Evolutionary conservation across 2,113 vertebrate genomes (phyloP), one percentile per base, ranked within the genome.

Genomic region (Baryphthengus martii): DNA sequence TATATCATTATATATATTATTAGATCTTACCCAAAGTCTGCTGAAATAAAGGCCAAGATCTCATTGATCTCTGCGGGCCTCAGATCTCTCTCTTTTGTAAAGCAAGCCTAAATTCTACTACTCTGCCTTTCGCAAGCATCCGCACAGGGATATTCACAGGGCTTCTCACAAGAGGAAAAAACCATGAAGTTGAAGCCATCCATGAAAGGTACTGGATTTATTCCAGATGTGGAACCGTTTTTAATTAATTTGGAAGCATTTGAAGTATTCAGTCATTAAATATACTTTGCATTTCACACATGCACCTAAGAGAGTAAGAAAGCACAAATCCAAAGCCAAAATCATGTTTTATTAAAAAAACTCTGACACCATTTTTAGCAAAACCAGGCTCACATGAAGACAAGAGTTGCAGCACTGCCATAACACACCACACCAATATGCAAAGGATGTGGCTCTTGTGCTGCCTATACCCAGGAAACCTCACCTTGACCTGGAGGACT

Each of bases 191-290:
- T 67, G 52, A 96, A 95, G 90, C 80, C 83, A 78, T 86, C 73
- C 93, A 90, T 95, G 90, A 94, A 95, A 92, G 86, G 93, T 95
- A 89, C 37, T 96, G 93, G 89, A 96, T 97, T 94, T 93, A 72
- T 93, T 95, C 93, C 93, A 97, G 95, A 96, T 88, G 96, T 84
- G 85, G 70, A 92, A 78, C 80, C 92, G 95, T 7, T 94, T 95
- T 86, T 94, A 96, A 96, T 94, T 96, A 89, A 95, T 96, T 63
- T 96, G 88, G 93, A 96, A 95, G 74, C 72, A 97, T 91, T 39
- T 95, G 80, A 97, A 95, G 93, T 81, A 95, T 86, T 96, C 3
- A 5, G 47, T 97, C 83, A 95, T 95, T 96, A 95, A 96, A 95
- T 84, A 95, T 61, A 83, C 89, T 89, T 89, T 68, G 49, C 40